Base-by-base conservation (phyloP, 1,140 invertebrate genomes). In the Lepidotrigona ventralis region DNA sequence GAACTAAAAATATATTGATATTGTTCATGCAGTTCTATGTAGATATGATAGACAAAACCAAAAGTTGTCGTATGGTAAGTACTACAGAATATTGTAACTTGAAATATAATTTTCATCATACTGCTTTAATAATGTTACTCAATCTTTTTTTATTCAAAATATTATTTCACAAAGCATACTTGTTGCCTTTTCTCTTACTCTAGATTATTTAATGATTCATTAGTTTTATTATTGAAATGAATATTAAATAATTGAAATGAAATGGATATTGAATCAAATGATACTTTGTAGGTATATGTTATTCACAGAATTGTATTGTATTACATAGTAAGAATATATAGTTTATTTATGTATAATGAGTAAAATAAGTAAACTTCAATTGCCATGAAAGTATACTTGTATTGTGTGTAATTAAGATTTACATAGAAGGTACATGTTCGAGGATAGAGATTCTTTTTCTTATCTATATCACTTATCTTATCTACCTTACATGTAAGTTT, bases 11-110 rank as follows among this genome's bases (percentile, higher is more conserved):
- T 12, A 51, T 9, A 54, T 19, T 29, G 54, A 51, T 60, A 81
- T 77, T n/a, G 56, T 70, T 63, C 26, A 83, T 78, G 81, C 81
- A 83, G 75, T 83, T 83, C 56, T 83, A 83, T 70, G 72, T 74
- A 86, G 90, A 89, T 73, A 92, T 92, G 91, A 88, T 92, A 83
- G 90, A 91, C 26, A 92, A 92, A 83, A 90, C 84, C 51, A 93
- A 92, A 85, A 90, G 88, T 73, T 87, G 90, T 81, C 87, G 92
- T 90, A 85, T 91, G 90, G 92, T 93, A 68, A 88, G 92, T 91
- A 69, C 8, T 53, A 33, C 14, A 19, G n/a, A n/a, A 19, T 74
- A n/a, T 58, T 56, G 23, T 60, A 17, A 33, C 14, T 33, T n/a
- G 21, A 0, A 72, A 53, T 54, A 15, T 9, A 23, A 56, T 0